phyloP scores from a whole-genome alignment of 2,888 invertebrate species.

The Urechis unicinctus region DNA sequence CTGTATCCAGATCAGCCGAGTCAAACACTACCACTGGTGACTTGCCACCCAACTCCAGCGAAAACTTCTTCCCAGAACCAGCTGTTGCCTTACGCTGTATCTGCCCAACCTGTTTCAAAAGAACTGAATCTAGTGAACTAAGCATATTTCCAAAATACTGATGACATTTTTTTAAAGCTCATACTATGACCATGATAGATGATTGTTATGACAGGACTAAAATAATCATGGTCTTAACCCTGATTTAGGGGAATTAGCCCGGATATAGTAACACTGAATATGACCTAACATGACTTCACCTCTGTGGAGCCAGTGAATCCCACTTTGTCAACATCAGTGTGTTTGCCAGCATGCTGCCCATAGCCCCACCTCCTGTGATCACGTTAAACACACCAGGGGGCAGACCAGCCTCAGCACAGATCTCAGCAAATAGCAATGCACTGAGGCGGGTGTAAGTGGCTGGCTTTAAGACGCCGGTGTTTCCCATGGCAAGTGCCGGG shows the following conservation, averaged over 20 bases:
- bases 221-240: no score
- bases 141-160: no score
- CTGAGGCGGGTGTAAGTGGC: constrained; percentile 50
- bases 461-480: constrained; percentile 54
- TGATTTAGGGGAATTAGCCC: no score
- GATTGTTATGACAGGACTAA: no score
- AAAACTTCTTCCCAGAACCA: constrained; percentile 48
- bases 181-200: no score
- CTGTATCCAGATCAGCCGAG: constrained; percentile 57
- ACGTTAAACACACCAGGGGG: constrained; percentile 54
- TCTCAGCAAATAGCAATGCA: constrained; percentile 52
- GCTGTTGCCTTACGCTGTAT: constrained; percentile 41
- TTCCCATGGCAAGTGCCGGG: constrained; percentile 55
- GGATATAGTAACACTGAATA: no score
- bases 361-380: constrained; percentile 44
- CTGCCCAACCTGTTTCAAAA: constrained; percentile 49
- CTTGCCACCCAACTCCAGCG: constrained; percentile 51
- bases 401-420: constrained; percentile 54
- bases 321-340: constrained; percentile 48
- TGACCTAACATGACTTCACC: no score
- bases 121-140: no score
- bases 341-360: constrained; percentile 44
- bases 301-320: constrained; percentile 50
- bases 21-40: constrained; percentile 57
- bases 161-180: no score